Percentiles rank a stretch among this genome's conserved stretches.
These are phyloP conservation scores for Helogale parvula DNA, from an alignment of 2,113 vertebrate species.

Conservation along the genomic window DNA sequence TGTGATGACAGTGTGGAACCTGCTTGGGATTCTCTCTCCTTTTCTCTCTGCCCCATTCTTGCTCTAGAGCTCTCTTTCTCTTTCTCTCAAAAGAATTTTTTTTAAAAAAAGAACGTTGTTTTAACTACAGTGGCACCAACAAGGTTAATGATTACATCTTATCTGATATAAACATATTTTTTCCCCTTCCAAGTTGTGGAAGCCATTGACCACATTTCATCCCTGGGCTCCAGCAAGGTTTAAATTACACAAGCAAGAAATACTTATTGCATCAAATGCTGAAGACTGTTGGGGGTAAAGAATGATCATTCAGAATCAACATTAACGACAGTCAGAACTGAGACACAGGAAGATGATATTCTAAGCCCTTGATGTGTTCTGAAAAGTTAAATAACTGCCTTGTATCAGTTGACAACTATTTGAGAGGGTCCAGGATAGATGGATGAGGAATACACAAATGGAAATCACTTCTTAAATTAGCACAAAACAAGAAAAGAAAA, in stretches of 20 bases:
- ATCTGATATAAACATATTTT: slow-evolving; percentile 55
- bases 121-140: background rate
- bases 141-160: slow-evolving; percentile 3
- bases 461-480: slow-evolving; percentile 19
- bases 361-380: background rate
- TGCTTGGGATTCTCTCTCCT: too few species aligned
- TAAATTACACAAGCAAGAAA: slow-evolving; percentile 58
- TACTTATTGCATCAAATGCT: background rate
- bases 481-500: background rate
- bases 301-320: background rate
- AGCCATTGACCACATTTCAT: background rate
- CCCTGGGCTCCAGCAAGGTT: background rate
- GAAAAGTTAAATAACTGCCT: background rate
- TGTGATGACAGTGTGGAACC: too few species aligned
- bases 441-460: background rate
- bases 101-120: slow-evolving; percentile 48
- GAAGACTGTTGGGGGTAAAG: background rate
- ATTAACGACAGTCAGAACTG: background rate
- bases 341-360: background rate
- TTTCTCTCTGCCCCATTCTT: too few species aligned
- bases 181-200: background rate
- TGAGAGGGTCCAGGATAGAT: background rate
- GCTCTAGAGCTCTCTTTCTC: too few species aligned
- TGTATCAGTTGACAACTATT: background rate
- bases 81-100: too few species aligned